phyloP scores from a whole-genome alignment of 2,113 vertebrate genomes.

The Anas platyrhynchos region DNA sequence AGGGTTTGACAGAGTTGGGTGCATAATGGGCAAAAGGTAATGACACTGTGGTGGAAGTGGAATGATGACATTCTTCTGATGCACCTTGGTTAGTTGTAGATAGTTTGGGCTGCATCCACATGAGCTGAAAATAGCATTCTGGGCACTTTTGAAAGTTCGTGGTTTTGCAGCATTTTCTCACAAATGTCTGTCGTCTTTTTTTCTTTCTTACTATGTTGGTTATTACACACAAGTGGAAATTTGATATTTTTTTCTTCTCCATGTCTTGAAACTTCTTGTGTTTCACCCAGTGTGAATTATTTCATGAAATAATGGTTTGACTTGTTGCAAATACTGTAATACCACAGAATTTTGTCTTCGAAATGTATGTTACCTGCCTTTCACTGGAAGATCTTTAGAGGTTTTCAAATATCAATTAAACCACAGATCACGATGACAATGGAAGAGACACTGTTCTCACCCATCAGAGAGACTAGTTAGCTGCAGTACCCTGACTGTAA shows the following conservation, averaged over 20 bases:
- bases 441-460: conserved; percentile 1
- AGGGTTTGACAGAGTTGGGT: conserved; percentile 11
- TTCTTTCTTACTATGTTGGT: conserved; percentile 26
- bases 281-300: conserved; percentile 30
- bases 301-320: conserved; percentile 3
- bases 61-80: conserved; percentile 25
- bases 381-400: neutral
- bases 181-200: neutral
- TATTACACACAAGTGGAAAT: conserved; percentile 41
- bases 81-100: conserved; percentile 30
- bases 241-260: conserved; percentile 26
- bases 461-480: neutral
- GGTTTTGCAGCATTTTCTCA: conserved; percentile 52
- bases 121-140: conserved; percentile 30
- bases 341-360: neutral
- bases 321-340: neutral
- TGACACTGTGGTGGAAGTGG: conserved; percentile 27
- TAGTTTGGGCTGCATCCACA: conserved; percentile 23
- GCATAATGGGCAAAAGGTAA: conserved; percentile 5
- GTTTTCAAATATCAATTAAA: neutral
- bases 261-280: conserved; percentile 21
- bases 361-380: neutral
- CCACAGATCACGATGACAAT: neutral
- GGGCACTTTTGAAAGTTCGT: conserved; percentile 22
- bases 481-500: neutral